Evolutionary conservation across 2,797 vertebrate species (phyloP).

Genomic region (Sebastes umbrosus): DNA sequence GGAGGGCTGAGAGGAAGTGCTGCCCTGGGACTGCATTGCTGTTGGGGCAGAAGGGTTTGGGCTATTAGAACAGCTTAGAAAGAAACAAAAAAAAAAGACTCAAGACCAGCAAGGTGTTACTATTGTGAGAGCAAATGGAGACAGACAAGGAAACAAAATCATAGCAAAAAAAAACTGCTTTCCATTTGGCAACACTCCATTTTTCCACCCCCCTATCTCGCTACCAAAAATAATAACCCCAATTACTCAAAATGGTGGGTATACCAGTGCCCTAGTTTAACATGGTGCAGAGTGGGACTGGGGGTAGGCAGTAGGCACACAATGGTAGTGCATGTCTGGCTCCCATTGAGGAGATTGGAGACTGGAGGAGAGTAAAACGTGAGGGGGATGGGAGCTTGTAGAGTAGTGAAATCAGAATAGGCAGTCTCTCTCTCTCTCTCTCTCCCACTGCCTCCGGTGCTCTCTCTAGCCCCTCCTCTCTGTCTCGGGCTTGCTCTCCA

Average conservation of each 20-base stretch:
- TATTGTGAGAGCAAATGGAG: background rate
- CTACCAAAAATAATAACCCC: conserved; percentile 54
- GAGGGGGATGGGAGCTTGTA: conserved; percentile 78
- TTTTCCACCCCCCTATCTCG: background rate
- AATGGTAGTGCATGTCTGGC: conserved; percentile 77
- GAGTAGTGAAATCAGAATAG: conserved; percentile 77
- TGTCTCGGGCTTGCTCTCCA: conserved; percentile 57
- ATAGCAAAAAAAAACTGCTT: background rate
- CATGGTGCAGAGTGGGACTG: conserved; percentile 69
- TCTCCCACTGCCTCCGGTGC: conserved; percentile 63
- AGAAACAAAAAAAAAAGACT: background rate
- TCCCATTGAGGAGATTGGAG: conserved; percentile 77
- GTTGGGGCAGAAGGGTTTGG: background rate
- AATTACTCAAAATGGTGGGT: conserved; percentile 76
- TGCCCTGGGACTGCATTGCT: conserved; percentile 85
- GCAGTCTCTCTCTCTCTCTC: conserved; percentile 53
- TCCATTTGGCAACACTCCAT: background rate
- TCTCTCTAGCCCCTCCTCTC: conserved; percentile 65
- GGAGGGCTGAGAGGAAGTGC: conserved; percentile 80
- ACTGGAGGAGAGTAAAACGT: conserved; percentile 70
- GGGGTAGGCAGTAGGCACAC: conserved; percentile 72
- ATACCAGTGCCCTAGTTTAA: conserved; percentile 74
- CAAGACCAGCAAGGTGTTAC: conserved; percentile 13
- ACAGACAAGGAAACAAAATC: background rate
- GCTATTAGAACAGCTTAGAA: background rate